These are phyloP conservation scores for Holotrichia oblita DNA, from an alignment of 1,140 invertebrate genomes.

Conservation along the genomic window DNA sequence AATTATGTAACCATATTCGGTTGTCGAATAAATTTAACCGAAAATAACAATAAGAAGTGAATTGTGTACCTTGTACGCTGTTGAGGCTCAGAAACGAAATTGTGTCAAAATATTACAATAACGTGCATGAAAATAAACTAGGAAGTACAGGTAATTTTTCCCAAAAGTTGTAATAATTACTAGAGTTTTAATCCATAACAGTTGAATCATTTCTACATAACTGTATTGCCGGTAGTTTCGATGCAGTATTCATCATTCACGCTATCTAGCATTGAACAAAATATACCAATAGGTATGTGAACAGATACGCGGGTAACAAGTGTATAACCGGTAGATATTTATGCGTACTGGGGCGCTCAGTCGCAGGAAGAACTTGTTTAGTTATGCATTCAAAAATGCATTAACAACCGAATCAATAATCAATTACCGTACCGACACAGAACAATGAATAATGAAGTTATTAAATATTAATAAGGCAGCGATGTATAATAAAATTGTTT, in stretches of 20 bases:
- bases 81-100: no score
- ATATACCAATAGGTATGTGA: not conserved
- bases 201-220: no score
- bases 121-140: no score
- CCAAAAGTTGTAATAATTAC: no score
- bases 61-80: not conserved
- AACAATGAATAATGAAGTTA: conserved; percentile 29
- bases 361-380: conserved; percentile 22
- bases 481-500: conserved; percentile 33
- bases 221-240: no score
- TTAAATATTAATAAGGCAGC: conserved; percentile 27
- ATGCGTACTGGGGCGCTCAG: not conserved
- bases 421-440: conserved; percentile 13
- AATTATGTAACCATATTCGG: conserved; percentile 23
- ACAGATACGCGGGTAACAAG: no score
- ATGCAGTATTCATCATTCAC: not conserved
- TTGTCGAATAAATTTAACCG: not conserved
- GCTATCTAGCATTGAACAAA: not conserved
- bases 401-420: conserved; percentile 31
- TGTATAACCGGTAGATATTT: not conserved
- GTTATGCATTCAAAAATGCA: conserved; percentile 35
- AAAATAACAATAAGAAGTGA: not conserved
- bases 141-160: no score
- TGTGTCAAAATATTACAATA: no score
- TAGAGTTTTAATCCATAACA: no score